Evolutionary conservation across 2,113 vertebrate species (phyloP).

Genomic region (Brachyhypopomus occidentalis): DNA sequence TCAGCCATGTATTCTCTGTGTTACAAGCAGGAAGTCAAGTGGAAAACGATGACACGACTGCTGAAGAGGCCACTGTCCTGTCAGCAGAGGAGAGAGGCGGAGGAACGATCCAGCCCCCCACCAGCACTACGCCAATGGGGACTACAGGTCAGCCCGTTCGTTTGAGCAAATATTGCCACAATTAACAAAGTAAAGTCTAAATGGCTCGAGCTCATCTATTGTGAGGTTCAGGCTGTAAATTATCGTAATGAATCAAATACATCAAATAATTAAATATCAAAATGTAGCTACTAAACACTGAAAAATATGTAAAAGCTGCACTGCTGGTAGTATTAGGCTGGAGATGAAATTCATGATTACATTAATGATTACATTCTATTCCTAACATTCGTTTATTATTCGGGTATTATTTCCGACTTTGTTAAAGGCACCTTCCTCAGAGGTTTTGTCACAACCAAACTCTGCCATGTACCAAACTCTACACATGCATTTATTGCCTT

Average conservation of each 20-base stretch:
- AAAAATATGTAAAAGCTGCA: no score
- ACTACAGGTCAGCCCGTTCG: conserved; percentile 35
- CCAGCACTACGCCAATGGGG: background rate
- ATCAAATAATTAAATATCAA: background rate
- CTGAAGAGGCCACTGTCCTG: conserved; percentile 1
- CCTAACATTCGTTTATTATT: no score
- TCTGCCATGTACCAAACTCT: no score
- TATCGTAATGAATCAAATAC: background rate
- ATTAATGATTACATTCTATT: no score
- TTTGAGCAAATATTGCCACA: background rate
- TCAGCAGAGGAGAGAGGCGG: conserved; percentile 4
- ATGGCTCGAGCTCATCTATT: background rate
- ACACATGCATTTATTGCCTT: no score
- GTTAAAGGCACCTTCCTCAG: no score
- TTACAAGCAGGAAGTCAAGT: conserved; percentile 19
- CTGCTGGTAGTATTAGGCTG: no score
- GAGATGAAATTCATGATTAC: no score
- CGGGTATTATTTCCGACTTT: no score
- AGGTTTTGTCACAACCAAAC: no score
- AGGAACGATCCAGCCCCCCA: conserved; percentile 18
- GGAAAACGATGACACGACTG: conserved; percentile 13
- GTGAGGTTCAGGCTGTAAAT: background rate
- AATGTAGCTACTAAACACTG: no score
- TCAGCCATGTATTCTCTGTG: conserved; percentile 5
- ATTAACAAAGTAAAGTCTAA: background rate